phyloP scores from a whole-genome alignment of 35 echinoderm and acorn worm genomes.

The Diadema setosum region DNA sequence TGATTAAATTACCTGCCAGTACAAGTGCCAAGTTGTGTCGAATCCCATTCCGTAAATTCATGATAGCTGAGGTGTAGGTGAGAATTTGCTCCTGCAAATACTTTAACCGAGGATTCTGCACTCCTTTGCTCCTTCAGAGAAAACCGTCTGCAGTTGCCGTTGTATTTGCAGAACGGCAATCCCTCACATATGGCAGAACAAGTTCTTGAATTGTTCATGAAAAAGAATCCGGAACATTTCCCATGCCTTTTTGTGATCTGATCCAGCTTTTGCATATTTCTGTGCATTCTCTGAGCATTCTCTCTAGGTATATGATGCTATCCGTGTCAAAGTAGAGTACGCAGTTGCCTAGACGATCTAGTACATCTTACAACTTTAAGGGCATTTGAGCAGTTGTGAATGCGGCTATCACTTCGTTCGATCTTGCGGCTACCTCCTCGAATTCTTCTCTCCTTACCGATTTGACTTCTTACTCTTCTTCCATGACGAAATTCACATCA shows the following conservation, averaged over 20 bases:
- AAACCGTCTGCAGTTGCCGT: neutral
- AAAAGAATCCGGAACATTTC: neutral
- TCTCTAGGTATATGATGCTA: no score
- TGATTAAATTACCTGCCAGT: no score
- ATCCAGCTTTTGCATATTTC: no score
- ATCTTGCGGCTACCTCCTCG: no score
- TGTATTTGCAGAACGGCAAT: neutral
- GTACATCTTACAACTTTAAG: no score
- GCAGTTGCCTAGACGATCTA: no score
- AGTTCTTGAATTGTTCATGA: neutral
- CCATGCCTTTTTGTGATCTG: no score
- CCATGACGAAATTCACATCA: constrained; percentile 50
- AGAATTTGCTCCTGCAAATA: constrained; percentile 2
- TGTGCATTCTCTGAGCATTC: neutral
- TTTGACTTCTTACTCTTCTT: constrained; percentile 46
- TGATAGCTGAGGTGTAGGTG: neutral
- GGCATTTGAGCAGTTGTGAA: no score
- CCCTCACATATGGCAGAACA: neutral
- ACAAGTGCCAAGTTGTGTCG: no score
- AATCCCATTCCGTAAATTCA: no score
- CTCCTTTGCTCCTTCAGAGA: neutral
- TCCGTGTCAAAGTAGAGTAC: no score
- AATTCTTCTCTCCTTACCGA: constrained; percentile 26
- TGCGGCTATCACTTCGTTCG: no score
- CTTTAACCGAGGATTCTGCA: neutral